These are phyloP conservation scores for Psittacara wagleri DNA, from an alignment of 2,113 vertebrate genomes.

Conservation along the genomic window DNA sequence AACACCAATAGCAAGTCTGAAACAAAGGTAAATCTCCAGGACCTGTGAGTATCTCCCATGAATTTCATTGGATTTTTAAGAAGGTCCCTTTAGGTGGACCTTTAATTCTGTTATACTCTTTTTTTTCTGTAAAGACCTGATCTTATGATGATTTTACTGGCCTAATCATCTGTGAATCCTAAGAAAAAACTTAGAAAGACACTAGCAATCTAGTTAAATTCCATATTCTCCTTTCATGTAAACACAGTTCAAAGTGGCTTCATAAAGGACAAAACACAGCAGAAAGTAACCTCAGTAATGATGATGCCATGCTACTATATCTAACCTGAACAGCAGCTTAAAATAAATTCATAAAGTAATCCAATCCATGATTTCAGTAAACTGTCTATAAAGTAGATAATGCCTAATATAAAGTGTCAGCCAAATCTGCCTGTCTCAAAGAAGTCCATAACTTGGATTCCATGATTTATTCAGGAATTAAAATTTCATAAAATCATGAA, in stretches of 20 bases:
- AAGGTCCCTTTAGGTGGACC: fast-evolving
- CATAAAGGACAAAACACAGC: neutral
- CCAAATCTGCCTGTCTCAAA: neutral
- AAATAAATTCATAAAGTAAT: neutral
- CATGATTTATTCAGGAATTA: neutral
- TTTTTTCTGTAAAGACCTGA: neutral
- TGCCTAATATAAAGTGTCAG: neutral
- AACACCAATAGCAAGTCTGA: neutral
- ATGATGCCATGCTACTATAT: neutral
- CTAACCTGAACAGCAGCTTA: neutral
- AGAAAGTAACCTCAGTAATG: neutral
- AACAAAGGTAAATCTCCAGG: neutral
- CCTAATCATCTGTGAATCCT: neutral
- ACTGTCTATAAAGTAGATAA: neutral
- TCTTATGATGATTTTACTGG: neutral
- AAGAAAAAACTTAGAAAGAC: neutral
- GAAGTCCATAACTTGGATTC: neutral
- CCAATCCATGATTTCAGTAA: neutral
- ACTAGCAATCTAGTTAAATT: neutral
- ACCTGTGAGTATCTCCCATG: neutral
- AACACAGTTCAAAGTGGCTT: neutral
- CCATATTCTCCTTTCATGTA: neutral
- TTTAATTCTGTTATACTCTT: neutral
- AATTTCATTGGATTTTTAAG: neutral
- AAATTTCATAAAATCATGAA: neutral